These are phyloP conservation scores for Eristalis intricaria DNA, from an alignment of 2,888 invertebrate species.

Conservation along the genomic window DNA sequence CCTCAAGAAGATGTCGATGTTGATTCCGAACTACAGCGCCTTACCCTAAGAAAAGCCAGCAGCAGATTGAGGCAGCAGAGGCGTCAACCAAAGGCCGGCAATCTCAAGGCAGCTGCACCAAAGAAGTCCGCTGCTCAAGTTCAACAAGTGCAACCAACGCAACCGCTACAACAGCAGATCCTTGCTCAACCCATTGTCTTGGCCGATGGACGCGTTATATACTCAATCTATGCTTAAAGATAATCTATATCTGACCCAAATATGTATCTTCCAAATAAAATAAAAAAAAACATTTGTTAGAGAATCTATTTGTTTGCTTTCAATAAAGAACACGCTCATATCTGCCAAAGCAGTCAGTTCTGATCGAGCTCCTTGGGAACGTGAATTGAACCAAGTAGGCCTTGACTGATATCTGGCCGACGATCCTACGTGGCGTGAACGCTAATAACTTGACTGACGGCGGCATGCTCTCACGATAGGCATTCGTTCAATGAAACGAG, in stretches of 20 bases:
- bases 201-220: constrained; percentile 54
- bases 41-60: background rate
- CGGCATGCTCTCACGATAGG: too few relatives aligned
- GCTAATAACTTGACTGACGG: too few relatives aligned
- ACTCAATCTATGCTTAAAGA: constrained; percentile 19
- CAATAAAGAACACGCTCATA: too few relatives aligned
- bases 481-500: too few relatives aligned
- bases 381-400: too few relatives aligned
- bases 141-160: background rate
- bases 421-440: too few relatives aligned
- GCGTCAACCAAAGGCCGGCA: background rate
- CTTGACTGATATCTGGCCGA: too few relatives aligned
- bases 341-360: too few relatives aligned
- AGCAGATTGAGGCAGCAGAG: constrained; percentile 23
- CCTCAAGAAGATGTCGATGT: constrained; percentile 33
- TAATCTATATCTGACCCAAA: too few relatives aligned
- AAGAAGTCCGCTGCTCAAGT: constrained; percentile 1
- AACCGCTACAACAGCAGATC: constrained; percentile 37
- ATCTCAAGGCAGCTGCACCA: constrained; percentile 6
- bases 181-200: constrained; percentile 47
- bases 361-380: too few relatives aligned
- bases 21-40: constrained; percentile 29
- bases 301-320: background rate
- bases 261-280: background rate
- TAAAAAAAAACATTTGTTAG: background rate